A percentile compares a stretch with the other conserved stretches of the same genome.
These are phyloP conservation scores for Samia ricini DNA, from an alignment of 1,140 invertebrate species.

Conservation along the genomic window DNA sequence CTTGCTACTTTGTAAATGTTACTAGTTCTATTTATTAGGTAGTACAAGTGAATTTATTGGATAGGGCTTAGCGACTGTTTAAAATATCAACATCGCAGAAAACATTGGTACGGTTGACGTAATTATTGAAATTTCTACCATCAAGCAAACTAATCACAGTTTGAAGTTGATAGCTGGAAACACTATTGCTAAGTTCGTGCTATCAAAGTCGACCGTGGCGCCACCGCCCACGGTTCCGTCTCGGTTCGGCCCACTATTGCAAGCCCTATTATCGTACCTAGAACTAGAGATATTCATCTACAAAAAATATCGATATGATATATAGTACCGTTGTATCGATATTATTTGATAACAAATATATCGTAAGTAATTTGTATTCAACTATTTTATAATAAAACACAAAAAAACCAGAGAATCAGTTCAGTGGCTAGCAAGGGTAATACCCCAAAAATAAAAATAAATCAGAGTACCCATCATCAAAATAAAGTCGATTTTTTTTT, in stretches of 20 bases:
- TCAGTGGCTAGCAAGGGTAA: too few species aligned
- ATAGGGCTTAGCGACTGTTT: background rate
- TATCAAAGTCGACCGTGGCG: conserved; percentile 59
- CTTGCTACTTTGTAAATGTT: background rate
- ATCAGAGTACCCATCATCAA: too few species aligned
- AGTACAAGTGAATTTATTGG: background rate
- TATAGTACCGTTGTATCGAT: too few species aligned
- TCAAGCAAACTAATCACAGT: conserved; percentile 51
- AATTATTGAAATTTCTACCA: conserved; percentile 53
- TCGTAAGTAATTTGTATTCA: too few species aligned
- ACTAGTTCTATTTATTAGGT: background rate
- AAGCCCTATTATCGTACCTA: conserved; percentile 51
- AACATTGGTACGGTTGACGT: conserved; percentile 34
- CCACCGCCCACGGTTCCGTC: conserved; percentile 60
- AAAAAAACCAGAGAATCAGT: too few species aligned
- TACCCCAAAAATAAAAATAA: too few species aligned
- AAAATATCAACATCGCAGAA: conserved; percentile 11
- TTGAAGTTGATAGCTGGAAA: conserved; percentile 47
- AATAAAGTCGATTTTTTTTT: too few species aligned
- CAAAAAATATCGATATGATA: too few species aligned
- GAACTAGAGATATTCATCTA: too few species aligned
- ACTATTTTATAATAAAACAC: too few species aligned
- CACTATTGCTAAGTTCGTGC: conserved; percentile 50
- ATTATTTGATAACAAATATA: too few species aligned
- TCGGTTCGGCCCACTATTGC: conserved; percentile 44